Evolutionary conservation across 2,888 invertebrate genomes (phyloP).

Genomic region (Kuschelorhynchus macadamiae): DNA sequence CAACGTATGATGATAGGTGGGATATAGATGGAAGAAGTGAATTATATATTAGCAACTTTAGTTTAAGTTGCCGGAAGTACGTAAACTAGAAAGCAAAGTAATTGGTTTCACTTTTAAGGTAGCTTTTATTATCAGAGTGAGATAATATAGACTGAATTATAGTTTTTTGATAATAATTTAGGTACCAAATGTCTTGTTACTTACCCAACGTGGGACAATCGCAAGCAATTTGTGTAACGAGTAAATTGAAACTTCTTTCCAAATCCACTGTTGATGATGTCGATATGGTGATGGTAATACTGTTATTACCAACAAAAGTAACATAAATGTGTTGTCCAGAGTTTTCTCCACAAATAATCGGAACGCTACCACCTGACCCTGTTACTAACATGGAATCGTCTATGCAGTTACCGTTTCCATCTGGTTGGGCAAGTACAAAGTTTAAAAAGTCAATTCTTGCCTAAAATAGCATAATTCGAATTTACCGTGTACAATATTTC

Average conservation of each 20-base stretch:
- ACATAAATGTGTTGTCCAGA: slow-evolving; percentile 85
- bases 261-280: slow-evolving; percentile 75
- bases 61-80: no score
- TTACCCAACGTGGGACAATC: slow-evolving; percentile 78
- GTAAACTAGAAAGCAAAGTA: no score
- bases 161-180: no score
- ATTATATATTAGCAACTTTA: no score
- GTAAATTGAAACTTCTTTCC: slow-evolving; percentile 82
- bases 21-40: no score
- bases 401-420: slow-evolving; percentile 79
- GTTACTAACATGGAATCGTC: slow-evolving; percentile 80
- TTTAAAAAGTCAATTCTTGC: slow-evolving; percentile 84
- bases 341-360: slow-evolving; percentile 87
- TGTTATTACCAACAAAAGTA: slow-evolving; percentile 78
- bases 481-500: not conserved
- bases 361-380: slow-evolving; percentile 79
- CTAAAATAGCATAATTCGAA: slow-evolving; percentile 68
- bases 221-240: slow-evolving; percentile 81
- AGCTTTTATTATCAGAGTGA: no score
- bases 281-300: slow-evolving; percentile 79
- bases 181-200: no score
- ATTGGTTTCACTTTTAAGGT: no score
- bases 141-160: no score
- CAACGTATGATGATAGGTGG: no score
- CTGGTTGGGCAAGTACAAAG: slow-evolving; percentile 80